Evolutionary conservation across 2,888 invertebrate genomes (phyloP).

Genomic region (Liopterus haemorrhoidalis): DNA sequence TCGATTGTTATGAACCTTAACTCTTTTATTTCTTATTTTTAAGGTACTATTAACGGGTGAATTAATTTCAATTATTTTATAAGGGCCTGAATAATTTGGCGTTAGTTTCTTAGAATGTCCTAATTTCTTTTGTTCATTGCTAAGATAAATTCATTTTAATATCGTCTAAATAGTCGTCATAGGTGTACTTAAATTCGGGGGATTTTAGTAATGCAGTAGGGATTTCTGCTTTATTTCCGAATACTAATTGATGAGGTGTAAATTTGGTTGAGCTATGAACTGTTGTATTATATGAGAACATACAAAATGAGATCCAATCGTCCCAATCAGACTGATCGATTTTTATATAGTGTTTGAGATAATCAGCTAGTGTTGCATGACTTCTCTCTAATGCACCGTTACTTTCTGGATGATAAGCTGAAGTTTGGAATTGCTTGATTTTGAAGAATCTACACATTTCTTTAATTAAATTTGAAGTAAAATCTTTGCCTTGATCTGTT

Average conservation of each 20-base stretch:
- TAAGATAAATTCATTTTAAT: constrained; percentile 31
- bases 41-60: constrained; percentile 20
- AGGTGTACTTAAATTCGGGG: constrained; percentile 34
- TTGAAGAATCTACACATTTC: constrained; percentile 31
- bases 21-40: constrained; percentile 19
- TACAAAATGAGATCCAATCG: constrained; percentile 29
- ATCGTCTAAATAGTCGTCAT: constrained; percentile 33
- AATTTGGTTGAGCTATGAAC: constrained; percentile 33
- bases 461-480: constrained; percentile 30
- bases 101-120: too few relatives aligned
- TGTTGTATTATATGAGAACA: constrained; percentile 31
- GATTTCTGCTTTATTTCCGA: constrained; percentile 27
- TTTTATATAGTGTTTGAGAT: constrained; percentile 32
- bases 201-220: constrained; percentile 30
- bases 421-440: constrained; percentile 31
- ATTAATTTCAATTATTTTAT: constrained; percentile 21
- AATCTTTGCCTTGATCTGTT: constrained; percentile 32
- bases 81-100: constrained; percentile 24
- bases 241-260: constrained; percentile 33
- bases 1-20: constrained; percentile 23
- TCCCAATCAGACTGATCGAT: constrained; percentile 33
- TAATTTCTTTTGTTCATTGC: too few relatives aligned
- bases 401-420: constrained; percentile 31
- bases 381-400: constrained; percentile 36
- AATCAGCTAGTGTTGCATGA: constrained; percentile 34